phyloP scores from a whole-genome alignment of 2,113 vertebrate species.

The Thamnophis sirtalis region DNA sequence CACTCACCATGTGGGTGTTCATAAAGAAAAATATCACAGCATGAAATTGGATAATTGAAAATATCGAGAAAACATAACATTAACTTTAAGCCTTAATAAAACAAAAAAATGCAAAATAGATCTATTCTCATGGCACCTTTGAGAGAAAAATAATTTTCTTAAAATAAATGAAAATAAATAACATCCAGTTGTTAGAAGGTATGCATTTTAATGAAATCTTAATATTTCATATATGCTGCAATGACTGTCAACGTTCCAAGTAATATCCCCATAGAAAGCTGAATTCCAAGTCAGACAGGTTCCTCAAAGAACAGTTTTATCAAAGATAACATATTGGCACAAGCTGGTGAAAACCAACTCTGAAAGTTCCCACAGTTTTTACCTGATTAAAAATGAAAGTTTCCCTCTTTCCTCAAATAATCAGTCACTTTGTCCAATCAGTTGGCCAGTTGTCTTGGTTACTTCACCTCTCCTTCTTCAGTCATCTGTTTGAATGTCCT shows the following conservation, averaged over 20 bases:
- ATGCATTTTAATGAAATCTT: conserved; percentile 37
- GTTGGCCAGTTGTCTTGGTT: too few relatives aligned
- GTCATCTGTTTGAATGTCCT: too few relatives aligned
- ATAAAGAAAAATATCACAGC: neutral
- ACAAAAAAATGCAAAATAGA: neutral
- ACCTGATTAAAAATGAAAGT: too few relatives aligned
- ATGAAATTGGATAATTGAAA: neutral
- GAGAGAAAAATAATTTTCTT: conserved; percentile 22
- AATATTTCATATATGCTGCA: conserved; percentile 27
- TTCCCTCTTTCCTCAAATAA: too few relatives aligned
- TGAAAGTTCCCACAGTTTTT: too few relatives aligned
- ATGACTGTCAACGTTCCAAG: neutral
- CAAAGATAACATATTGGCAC: too few relatives aligned
- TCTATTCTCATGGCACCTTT: neutral
- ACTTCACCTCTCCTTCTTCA: too few relatives aligned
- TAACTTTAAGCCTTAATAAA: neutral
- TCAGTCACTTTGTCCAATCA: too few relatives aligned
- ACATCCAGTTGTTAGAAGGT: conserved; percentile 10
- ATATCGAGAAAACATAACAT: neutral
- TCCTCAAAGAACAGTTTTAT: too few relatives aligned
- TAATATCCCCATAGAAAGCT: too few relatives aligned
- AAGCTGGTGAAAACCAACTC: too few relatives aligned
- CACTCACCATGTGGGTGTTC: neutral
- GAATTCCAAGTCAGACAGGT: too few relatives aligned
- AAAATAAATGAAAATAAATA: neutral